These are phyloP conservation scores for Bolinopsis microptera DNA, from an alignment of 37 sponge, comb jelly and placozoan species.

Conservation along the genomic window DNA sequence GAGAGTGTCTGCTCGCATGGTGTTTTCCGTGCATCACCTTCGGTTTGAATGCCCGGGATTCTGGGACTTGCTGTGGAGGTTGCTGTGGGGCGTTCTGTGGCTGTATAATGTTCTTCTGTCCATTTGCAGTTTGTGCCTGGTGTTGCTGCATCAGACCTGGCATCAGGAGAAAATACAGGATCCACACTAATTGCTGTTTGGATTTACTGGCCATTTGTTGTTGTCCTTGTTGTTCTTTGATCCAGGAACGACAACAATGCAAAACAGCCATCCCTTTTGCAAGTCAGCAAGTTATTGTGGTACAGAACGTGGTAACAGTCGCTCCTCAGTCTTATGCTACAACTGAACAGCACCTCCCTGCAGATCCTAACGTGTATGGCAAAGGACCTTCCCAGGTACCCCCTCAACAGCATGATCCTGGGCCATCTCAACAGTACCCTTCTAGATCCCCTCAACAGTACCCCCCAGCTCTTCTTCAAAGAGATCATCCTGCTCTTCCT, in stretches of 20 bases:
- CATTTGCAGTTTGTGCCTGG: background rate
- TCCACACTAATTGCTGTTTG: background rate
- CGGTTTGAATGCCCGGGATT: too few relatives aligned
- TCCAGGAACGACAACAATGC: background rate
- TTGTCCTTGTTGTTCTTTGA: background rate
- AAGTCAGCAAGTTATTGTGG: background rate
- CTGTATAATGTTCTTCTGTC: background rate
- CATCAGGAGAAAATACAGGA: background rate
- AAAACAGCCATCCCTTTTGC: background rate
- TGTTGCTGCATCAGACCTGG: background rate
- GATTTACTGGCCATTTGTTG: background rate
- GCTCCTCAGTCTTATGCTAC: too few relatives aligned
- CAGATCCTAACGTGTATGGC: too few relatives aligned
- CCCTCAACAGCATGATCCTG: background rate
- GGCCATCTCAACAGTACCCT: background rate
- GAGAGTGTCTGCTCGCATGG: background rate
- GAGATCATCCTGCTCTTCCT: too few relatives aligned
- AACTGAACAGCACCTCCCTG: too few relatives aligned
- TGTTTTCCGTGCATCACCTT: background rate
- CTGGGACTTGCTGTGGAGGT: background rate
- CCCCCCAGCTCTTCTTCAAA: too few relatives aligned
- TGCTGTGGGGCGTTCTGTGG: slow-evolving; percentile 13
- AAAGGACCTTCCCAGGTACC: too few relatives aligned
- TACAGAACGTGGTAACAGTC: background rate
- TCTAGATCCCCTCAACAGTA: too few relatives aligned